Base-by-base conservation (phyloP, 2,113 vertebrate genomes). In the Phalacrocorax aristotelis region DNA sequence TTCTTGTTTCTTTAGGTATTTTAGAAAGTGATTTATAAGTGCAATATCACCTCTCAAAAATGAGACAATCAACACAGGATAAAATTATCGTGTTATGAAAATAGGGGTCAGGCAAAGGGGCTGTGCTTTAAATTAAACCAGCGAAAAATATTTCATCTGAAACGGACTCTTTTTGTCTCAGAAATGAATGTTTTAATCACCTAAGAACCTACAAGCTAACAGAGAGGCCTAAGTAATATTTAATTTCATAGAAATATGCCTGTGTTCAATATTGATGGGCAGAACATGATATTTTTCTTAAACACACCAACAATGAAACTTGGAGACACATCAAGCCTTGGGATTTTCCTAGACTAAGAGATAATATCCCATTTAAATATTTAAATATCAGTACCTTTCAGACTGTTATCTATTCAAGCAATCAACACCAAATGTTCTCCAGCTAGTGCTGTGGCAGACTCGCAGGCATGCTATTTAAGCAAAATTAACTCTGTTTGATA, bases 11-110 rank as follows among this genome's bases (percentile, higher is more conserved):
- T 98, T 97, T 81, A 96, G 93, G 96, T 98, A 97, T 98, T 98
- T 98, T 98, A 98, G 96, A 97, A 98, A 97, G 95, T 98, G 98
- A 98, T 98, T 98, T 98, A 98, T 98, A 98, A 96, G 97, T 97
- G 97, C 96, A 98, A 98, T 98, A 98, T 97, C 97, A 96, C 96
- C 87, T 94, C 97, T 98, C 97, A 97, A 98, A 97, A 98, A 98
- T 96, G 98, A 98, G 98, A 98, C 97, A 98, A 98, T 98, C 98
- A 98, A 98, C 98, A 97, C 34, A 78, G 97, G 97, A 97, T 97
- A 97, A 98, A 98, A 98, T 98, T 97, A 98, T 96, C 87, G 22
- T 97, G 98, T 98, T 98, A 98, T 97, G 98, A 98, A 98, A 98
- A 98, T 98, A 98, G 98, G 97, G 98, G 98, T 98, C 98, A 98